Evolutionary conservation across 2,113 vertebrate species (phyloP).

Genomic region (Malurus melanocephalus): DNA sequence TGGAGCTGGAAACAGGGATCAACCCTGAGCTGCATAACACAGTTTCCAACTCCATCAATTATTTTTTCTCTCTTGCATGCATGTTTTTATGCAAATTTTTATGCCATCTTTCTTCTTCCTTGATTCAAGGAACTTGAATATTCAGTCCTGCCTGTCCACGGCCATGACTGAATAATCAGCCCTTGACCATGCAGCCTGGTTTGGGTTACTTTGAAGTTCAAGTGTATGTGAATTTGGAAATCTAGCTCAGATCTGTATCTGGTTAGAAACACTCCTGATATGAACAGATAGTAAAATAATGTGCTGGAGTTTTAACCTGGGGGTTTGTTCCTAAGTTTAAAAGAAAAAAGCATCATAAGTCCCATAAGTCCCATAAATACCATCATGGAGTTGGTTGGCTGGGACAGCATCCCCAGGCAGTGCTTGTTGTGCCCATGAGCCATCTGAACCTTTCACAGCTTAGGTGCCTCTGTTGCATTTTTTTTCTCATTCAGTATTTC

Average conservation of each 20-base stretch:
- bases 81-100: background rate
- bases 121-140: background rate
- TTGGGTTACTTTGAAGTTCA: background rate
- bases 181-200: background rate
- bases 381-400: rapidly evolving
- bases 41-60: background rate
- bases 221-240: background rate
- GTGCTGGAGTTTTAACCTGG: background rate
- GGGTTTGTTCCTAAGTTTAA: background rate
- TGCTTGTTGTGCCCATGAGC: background rate
- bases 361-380: background rate
- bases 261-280: background rate
- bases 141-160: background rate
- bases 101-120: background rate
- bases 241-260: background rate
- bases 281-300: background rate
- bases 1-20: background rate
- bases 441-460: background rate
- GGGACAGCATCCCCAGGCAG: background rate
- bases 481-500: background rate
- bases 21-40: background rate
- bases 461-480: rapidly evolving
- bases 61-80: background rate
- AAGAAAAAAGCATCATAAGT: background rate
- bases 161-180: background rate